Percentiles rank a stretch among this genome's conserved stretches.
These are phyloP conservation scores for Phyllotis vaccarum DNA, from an alignment of 2,797 vertebrate genomes.

Conservation along the genomic window DNA sequence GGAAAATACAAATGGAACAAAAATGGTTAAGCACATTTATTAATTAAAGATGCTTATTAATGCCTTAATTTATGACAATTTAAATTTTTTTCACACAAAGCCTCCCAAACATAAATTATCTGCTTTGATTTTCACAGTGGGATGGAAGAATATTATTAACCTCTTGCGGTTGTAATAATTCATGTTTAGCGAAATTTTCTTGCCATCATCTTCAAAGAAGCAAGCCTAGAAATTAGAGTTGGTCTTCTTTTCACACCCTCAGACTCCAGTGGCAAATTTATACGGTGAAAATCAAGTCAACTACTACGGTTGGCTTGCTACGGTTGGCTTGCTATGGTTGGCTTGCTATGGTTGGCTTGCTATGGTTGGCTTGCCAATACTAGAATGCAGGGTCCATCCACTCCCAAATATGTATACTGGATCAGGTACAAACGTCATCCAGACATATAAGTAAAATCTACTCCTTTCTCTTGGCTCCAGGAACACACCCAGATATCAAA, in stretches of 20 bases:
- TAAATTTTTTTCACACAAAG: constrained; percentile 22
- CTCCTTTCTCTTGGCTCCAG: not conserved
- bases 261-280: not conserved
- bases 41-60: constrained; percentile 14
- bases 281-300: not conserved
- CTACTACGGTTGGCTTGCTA: not conserved
- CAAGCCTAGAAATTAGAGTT: not conserved
- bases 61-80: constrained; percentile 11
- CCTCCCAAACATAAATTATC: not conserved
- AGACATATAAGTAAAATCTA: not conserved
- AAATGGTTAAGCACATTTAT: not conserved
- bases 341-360: not conserved
- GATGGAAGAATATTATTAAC: constrained; percentile 6
- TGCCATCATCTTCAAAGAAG: not conserved
- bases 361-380: not conserved
- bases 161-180: not conserved
- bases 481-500: not conserved
- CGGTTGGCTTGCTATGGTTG: not conserved
- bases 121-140: constrained; percentile 53
- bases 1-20: not conserved
- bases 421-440: not conserved
- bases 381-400: not conserved
- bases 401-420: not conserved
- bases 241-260: not conserved
- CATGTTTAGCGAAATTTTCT: not conserved